These are phyloP conservation scores for Cyanocitta stelleri DNA, from an alignment of 2,113 vertebrate species.

Conservation along the genomic window DNA sequence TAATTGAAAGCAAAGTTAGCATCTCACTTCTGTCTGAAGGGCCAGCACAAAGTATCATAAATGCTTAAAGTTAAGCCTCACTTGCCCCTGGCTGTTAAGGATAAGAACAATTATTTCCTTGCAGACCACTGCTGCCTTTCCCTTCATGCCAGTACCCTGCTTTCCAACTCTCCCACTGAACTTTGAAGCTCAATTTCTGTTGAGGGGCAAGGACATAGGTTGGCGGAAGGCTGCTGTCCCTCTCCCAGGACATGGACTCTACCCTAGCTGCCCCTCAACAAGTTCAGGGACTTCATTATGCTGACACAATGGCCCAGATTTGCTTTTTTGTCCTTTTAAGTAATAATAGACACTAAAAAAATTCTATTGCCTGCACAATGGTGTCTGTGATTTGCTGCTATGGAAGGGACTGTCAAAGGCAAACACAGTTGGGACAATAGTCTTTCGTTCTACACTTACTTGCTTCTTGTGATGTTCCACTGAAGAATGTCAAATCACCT, in stretches of 20 bases:
- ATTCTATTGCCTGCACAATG: background rate
- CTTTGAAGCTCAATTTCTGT: background rate
- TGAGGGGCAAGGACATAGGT: background rate
- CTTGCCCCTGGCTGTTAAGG: background rate
- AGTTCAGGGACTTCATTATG: background rate
- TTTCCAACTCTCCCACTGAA: background rate
- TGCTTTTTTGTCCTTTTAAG: background rate
- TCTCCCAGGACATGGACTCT: background rate
- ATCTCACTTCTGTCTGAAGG: background rate
- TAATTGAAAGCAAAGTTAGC: background rate
- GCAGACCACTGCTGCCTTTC: background rate
- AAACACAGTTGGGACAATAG: background rate
- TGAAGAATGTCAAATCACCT: background rate
- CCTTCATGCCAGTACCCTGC: rapidly evolving
- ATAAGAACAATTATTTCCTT: background rate
- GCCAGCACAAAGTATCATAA: background rate
- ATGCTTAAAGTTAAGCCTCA: background rate
- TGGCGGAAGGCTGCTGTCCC: background rate
- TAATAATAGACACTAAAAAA: background rate
- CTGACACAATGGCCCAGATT: rapidly evolving
- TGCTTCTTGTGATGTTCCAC: background rate
- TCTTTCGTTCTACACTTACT: background rate
- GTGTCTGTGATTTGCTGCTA: background rate
- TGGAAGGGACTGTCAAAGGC: background rate
- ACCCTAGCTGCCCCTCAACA: background rate